Conservation (phyloP, 1,140 invertebrate genomes). For the Goniozus legneri region DNA sequence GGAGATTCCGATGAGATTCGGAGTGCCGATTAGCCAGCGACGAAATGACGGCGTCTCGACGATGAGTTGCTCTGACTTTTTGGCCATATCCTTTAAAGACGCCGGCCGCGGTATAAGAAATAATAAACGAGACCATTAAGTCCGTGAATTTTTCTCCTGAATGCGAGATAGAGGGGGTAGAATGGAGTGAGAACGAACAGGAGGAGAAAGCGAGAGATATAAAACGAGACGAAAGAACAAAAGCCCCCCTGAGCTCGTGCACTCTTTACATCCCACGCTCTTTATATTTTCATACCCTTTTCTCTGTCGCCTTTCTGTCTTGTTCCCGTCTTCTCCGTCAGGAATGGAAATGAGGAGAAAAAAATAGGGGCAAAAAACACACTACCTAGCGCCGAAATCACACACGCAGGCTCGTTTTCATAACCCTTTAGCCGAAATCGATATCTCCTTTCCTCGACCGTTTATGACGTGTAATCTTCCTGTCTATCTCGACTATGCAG, state of each 20-base stretch:
- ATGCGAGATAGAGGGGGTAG: too few species aligned
- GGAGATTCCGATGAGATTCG: not conserved
- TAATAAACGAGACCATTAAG: conserved; percentile 40
- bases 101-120: conserved; percentile 30
- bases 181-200: too few species aligned
- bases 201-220: conserved; percentile 13
- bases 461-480: too few species aligned
- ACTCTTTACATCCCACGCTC: conserved; percentile 30
- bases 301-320: not conserved
- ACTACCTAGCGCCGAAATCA: too few species aligned
- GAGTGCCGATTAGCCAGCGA: not conserved
- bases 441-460: too few species aligned
- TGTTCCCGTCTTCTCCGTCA: not conserved
- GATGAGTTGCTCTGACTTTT: conserved; percentile 30
- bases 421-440: too few species aligned
- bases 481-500: too few species aligned
- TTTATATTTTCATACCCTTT: conserved; percentile 30
- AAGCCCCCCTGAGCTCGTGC: conserved; percentile 28
- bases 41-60: not conserved
- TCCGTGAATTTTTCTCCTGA: conserved; percentile 18
- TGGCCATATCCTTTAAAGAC: conserved; percentile 17
- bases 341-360: too few species aligned
- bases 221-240: conserved; percentile 30
- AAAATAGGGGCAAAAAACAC: too few species aligned
- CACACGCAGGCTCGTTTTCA: too few species aligned